Conservation (phyloP, 2,888 invertebrate species). For the Oxyteleia sp. region DNA sequence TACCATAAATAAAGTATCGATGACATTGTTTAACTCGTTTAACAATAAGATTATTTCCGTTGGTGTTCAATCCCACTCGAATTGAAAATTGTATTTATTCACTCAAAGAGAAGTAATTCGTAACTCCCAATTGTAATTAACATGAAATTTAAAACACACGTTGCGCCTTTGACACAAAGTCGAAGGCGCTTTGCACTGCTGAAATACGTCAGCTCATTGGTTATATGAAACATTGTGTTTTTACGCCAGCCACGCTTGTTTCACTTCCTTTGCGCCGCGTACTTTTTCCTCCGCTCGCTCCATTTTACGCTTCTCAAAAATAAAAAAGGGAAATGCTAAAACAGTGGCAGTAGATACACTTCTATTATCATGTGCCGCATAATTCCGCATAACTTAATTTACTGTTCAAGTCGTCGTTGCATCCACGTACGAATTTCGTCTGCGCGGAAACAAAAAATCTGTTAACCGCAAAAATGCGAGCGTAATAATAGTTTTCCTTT, state of each 20-base stretch:
- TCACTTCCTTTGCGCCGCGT: constrained; percentile 1
- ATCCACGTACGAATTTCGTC: constrained; percentile 11
- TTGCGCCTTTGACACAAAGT: constrained; percentile 1
- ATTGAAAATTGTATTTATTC: too few species aligned
- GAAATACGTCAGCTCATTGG: constrained; percentile 20
- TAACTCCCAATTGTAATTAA: not conserved
- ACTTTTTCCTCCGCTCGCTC: not conserved
- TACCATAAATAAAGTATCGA: too few species aligned
- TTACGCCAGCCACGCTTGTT: constrained; percentile 10
- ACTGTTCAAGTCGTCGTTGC: constrained; percentile 19
- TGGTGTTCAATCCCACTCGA: too few species aligned
- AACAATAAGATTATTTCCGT: too few species aligned
- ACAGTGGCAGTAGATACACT: constrained; percentile 23
- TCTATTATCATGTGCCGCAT: constrained; percentile 35
- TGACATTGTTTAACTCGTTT: too few species aligned
- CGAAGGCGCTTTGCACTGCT: constrained; percentile 7
- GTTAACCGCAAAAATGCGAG: not conserved
- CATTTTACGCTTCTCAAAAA: constrained; percentile 11
- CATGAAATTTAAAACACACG: constrained; percentile 18
- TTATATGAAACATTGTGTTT: constrained; percentile 30
- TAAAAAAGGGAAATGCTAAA: constrained; percentile 7
- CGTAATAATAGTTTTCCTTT: constrained; percentile 4
- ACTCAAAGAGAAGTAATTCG: not conserved
- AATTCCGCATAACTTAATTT: constrained; percentile 42
- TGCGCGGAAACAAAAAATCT: constrained; percentile 7